Conservation (phyloP, 2,113 vertebrate genomes). For the Hylia prasina region DNA sequence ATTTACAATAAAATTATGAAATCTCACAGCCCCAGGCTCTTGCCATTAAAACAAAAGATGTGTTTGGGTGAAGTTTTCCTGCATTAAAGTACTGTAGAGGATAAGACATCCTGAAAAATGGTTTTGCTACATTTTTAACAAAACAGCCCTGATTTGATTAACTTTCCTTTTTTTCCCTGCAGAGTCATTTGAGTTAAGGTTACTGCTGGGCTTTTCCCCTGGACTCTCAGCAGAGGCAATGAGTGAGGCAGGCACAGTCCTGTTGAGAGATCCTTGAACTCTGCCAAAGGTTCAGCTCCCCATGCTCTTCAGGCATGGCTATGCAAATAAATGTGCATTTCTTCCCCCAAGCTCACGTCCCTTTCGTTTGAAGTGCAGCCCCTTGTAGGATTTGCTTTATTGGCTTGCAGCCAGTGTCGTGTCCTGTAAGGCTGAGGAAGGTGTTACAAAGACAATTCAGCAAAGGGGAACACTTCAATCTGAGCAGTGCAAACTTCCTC, state of each 20-base stretch:
- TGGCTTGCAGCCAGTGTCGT: neutral
- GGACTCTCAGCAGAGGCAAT: neutral
- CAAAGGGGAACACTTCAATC: neutral
- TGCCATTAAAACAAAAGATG: neutral
- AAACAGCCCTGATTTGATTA: neutral
- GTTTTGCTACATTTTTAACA: neutral
- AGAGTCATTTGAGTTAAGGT: neutral
- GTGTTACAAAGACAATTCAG: neutral
- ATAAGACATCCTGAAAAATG: neutral
- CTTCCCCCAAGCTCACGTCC: neutral
- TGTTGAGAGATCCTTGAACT: neutral
- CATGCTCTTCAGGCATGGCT: neutral
- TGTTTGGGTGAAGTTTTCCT: neutral
- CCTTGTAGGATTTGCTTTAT: neutral
- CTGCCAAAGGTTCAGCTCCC: neutral
- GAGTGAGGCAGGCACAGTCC: neutral
- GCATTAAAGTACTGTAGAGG: neutral
- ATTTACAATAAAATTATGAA: neutral
- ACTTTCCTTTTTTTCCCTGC: neutral
- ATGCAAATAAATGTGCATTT: conserved; percentile 18
- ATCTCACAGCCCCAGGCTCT: neutral
- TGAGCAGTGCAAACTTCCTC: neutral
- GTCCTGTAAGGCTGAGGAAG: neutral
- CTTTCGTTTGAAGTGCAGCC: neutral
- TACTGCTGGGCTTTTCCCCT: neutral